Base-by-base conservation (phyloP, 1,140 invertebrate species). In the Drosophila virilis region DNA sequence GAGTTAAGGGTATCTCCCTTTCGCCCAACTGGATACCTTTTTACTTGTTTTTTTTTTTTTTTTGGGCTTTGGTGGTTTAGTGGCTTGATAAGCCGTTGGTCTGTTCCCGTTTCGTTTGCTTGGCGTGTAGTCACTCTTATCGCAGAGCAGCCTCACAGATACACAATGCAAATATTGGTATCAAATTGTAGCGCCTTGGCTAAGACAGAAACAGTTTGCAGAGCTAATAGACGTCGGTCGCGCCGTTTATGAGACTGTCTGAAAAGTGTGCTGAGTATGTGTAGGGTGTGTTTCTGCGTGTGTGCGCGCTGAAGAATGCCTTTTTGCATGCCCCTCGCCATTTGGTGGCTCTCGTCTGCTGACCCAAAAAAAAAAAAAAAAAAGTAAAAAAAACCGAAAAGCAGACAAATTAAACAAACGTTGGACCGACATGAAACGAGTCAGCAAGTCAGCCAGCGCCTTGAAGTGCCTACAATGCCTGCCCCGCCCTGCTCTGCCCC, bases 331-430 rank as follows among this genome's bases (percentile, higher is more conserved):
- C 57, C 57, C 37, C 58, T 54, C 22, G 22, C 62, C 38, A 22
- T 64, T 35, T 64, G 61, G 2, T 45, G 38, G 40, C 38, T 5
- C 58, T 69, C 66, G 60, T 69, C 66, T 69, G 58, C 58, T 70
- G 80, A 83, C 80, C 80, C 75, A 83, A 28, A 28, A 28, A 28
- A 28, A 80, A 80, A 84, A 78, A 13, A n/a, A 35, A 6, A n/a
- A 51, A n/a, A n/a, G n/a, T n/a, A 80, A 80, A 84, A 78, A 40
- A 8, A 71, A 32, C 80, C 80, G 79, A 67, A 83, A 67, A 81
- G 78, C 74, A 85, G 77, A 86, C 82, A 86, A 80, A 84, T 85
- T 86, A 84, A 84, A 86, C 82, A 84, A 84, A 84, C 81, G 62
- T 69, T 74, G 74, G 70, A 45, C 81, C 45, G 75, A 82, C 80